Percentiles rank a stretch among this genome's conserved stretches.
phyloP scores from a whole-genome alignment of 2,113 vertebrate genomes.

The Micromys minutus region DNA sequence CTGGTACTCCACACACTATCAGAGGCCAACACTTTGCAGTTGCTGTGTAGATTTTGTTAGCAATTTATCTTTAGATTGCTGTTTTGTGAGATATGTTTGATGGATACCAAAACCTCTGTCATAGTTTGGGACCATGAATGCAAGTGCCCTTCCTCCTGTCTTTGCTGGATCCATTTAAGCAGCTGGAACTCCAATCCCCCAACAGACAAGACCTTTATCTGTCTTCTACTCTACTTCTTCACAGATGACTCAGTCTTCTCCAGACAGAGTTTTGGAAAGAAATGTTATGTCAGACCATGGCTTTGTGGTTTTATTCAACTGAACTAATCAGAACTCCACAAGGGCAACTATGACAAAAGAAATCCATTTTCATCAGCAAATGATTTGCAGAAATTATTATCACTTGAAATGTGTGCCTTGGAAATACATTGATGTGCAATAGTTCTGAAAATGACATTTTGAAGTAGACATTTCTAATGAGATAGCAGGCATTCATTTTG shows the following conservation, averaged over 20 bases:
- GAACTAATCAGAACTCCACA: background rate
- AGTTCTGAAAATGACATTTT: background rate
- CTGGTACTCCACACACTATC: background rate
- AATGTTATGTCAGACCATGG: background rate
- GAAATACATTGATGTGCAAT: background rate
- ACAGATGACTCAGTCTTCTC: background rate
- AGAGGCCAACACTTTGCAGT: background rate
- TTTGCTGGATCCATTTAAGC: background rate
- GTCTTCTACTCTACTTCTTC: too few species aligned
- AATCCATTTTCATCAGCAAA: background rate
- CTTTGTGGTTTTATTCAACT: background rate
- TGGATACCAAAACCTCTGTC: background rate
- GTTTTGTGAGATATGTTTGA: background rate
- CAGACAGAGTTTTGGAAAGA: background rate
- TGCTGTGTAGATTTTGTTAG: background rate
- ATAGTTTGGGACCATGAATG: background rate
- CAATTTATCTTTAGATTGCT: background rate
- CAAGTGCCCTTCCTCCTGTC: background rate
- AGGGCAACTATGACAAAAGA: background rate
- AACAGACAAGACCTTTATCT: background rate
- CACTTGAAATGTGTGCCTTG: background rate
- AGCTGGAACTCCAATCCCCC: fast-evolving
- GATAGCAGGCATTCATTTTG: background rate
- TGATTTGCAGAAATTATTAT: background rate
- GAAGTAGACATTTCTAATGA: background rate